Evolutionary conservation across 2,888 invertebrate species (phyloP).

Genomic region (Iselma pallidipennis): DNA sequence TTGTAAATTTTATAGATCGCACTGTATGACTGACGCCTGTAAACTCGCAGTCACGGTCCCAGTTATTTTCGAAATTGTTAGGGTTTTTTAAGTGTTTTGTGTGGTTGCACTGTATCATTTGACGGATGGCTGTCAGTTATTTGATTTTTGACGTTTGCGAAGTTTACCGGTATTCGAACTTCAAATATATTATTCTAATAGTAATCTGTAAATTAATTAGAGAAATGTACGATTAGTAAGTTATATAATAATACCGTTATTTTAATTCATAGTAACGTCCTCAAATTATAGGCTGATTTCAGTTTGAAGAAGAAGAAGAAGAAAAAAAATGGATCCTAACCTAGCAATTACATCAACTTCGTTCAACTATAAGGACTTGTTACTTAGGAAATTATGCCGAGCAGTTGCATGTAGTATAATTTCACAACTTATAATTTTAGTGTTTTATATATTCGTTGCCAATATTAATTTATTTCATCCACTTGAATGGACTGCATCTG

Average conservation of each 20-base stretch:
- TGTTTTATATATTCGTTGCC: slow-evolving; percentile 55
- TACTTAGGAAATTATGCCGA: slow-evolving; percentile 61
- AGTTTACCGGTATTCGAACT: neutral
- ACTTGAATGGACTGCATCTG: slow-evolving; percentile 65
- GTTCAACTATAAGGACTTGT: slow-evolving; percentile 64
- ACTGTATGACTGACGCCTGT: too few relatives aligned
- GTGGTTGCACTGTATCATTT: too few relatives aligned
- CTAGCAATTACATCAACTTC: slow-evolving; percentile 22
- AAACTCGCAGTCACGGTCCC: too few relatives aligned
- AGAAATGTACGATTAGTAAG: neutral
- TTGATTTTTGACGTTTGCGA: neutral
- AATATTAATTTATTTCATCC: slow-evolving; percentile 69
- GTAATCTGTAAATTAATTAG: neutral
- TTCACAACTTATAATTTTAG: slow-evolving; percentile 48
- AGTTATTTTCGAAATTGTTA: too few relatives aligned
- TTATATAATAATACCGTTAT: neutral
- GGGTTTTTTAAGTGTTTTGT: too few relatives aligned
- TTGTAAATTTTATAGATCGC: too few relatives aligned
- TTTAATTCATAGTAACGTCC: too few relatives aligned
- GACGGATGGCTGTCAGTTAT: neutral
- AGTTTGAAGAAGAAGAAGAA: too few relatives aligned
- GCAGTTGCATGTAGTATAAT: slow-evolving; percentile 51
- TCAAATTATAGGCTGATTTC: neutral
- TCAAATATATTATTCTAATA: neutral
- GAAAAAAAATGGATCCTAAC: slow-evolving; percentile 33